Conservation (phyloP, 2,113 vertebrate species). For the Pongo abelii region DNA sequence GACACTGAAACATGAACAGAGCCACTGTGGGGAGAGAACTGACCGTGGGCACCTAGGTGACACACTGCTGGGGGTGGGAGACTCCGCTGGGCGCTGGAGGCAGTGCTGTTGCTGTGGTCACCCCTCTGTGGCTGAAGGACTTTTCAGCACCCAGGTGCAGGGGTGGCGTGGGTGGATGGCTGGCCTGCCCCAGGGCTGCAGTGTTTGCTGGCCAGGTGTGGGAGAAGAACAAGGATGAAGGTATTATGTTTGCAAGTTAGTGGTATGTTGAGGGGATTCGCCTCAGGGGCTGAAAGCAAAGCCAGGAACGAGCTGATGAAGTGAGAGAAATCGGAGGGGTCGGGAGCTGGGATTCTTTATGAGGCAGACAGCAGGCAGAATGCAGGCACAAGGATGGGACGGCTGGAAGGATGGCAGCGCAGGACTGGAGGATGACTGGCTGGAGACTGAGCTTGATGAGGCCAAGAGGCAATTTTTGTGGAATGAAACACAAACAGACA, state of each 20-base stretch:
- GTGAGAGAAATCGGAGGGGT: not conserved
- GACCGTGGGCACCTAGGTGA: not conserved
- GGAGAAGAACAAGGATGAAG: no score
- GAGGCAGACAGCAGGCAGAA: not conserved
- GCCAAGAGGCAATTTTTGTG: not conserved
- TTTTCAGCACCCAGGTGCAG: not conserved
- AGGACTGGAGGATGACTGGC: accelerated
- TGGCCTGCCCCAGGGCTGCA: not conserved
- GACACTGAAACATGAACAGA: not conserved
- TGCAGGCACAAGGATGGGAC: accelerated
- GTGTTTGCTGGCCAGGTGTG: not conserved
- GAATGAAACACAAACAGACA: not conserved
- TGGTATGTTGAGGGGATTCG: not conserved
- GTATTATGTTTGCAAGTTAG: not conserved
- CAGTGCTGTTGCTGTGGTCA: not conserved
- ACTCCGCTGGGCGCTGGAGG: accelerated
- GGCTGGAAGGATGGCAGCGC: not conserved
- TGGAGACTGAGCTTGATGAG: not conserved
- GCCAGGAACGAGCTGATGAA: not conserved
- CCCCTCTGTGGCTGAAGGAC: accelerated
- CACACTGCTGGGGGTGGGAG: no score
- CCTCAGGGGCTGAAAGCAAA: not conserved
- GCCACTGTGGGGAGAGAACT: no score
- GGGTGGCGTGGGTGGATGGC: not conserved
- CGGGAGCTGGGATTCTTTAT: not conserved